Evolutionary conservation across 2,113 vertebrate genomes (phyloP).

Genomic region (Labrus mixtus): DNA sequence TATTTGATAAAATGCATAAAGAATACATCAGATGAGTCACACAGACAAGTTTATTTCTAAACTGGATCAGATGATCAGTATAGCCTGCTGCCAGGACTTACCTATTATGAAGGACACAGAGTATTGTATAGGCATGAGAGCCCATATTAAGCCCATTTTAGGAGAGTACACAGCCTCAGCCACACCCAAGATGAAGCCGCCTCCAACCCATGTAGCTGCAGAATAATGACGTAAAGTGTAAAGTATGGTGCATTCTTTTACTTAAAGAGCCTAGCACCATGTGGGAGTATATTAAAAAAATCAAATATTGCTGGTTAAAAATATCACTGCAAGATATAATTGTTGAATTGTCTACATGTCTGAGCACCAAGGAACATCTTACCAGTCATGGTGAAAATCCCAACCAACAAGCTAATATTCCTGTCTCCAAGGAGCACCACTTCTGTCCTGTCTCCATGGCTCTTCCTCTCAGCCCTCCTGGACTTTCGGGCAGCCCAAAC

Average conservation of each 20-base stretch:
- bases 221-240: conserved; percentile 3
- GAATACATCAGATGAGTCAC: too few species aligned
- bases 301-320: too few species aligned
- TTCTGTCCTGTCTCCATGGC: conserved; percentile 69
- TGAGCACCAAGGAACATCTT: background rate
- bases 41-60: too few species aligned
- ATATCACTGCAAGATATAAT: too few species aligned
- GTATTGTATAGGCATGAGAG: conserved; percentile 83
- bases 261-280: too few species aligned
- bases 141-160: conserved; percentile 84
- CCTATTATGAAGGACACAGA: conserved; percentile 83
- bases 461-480: conserved; percentile 73
- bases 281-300: background rate
- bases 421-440: conserved; percentile 82
- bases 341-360: too few species aligned
- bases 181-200: conserved; percentile 83
- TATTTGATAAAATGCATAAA: background rate
- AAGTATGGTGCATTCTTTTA: background rate
- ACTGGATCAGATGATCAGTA: too few species aligned
- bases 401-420: conserved; percentile 78
- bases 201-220: conserved; percentile 87
- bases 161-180: conserved; percentile 85
- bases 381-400: conserved; percentile 79
- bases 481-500: conserved; percentile 84
- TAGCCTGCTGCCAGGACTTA: conserved; percentile 54